phyloP scores from a whole-genome alignment of 2,113 vertebrate species.

The Lepus timidus region DNA sequence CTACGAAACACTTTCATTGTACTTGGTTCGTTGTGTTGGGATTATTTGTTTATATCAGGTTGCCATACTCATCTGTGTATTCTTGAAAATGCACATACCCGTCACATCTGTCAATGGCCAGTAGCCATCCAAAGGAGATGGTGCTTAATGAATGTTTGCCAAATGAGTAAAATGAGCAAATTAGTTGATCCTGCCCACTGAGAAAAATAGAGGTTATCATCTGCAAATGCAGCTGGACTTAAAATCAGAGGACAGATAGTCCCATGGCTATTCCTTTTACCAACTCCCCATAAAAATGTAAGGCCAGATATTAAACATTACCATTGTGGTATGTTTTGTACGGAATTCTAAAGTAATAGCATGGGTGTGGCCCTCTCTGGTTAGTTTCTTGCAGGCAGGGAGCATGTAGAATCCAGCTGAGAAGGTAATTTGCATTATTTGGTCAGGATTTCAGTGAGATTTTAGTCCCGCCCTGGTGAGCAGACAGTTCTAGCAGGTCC shows the following conservation, averaged over 20 bases:
- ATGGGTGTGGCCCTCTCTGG: not conserved
- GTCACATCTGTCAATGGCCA: not conserved
- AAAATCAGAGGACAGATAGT: not conserved
- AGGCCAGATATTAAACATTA: not conserved
- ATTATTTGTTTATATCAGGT: not conserved
- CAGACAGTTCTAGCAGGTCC: not conserved
- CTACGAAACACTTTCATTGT: not conserved
- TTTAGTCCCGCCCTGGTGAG: not conserved
- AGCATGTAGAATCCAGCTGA: not conserved
- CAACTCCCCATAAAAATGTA: constrained; percentile 12
- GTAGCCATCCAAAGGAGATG: not conserved
- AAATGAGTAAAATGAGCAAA: constrained; percentile 3
- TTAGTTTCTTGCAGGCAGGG: not conserved
- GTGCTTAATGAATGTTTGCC: constrained; percentile 13
- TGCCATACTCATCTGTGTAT: not conserved
- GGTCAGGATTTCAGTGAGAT: constrained; percentile 21
- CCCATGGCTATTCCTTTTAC: not conserved
- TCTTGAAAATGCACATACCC: not conserved
- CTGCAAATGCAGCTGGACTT: constrained; percentile 27
- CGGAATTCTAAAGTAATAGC: not conserved
- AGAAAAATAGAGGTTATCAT: constrained; percentile 13
- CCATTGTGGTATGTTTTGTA: not conserved
- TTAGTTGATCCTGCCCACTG: not conserved
- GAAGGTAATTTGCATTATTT: not conserved
- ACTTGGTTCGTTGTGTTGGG: not conserved